Conservation (phyloP, 2,888 invertebrate species). For the Drosophila villosipedis region DNA sequence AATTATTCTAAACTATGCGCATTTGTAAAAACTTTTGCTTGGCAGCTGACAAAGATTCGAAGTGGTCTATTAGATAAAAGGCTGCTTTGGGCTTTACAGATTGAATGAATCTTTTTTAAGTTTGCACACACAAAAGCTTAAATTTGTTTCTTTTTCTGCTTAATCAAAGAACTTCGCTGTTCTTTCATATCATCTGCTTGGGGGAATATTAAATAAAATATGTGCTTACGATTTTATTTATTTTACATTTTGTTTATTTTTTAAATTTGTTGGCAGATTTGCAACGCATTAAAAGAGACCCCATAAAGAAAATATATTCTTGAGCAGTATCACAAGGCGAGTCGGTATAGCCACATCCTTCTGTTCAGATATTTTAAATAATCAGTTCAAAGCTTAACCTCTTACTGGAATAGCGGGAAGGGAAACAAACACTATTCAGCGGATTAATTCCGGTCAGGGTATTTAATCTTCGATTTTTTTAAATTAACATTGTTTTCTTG, state of each 20-base stretch:
- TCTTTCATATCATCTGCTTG: not conserved
- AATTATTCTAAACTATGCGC: conserved; percentile 73
- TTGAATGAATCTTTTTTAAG: conserved; percentile 7
- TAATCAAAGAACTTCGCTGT: not conserved
- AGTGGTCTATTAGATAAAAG: conserved; percentile 15
- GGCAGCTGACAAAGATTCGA: conserved; percentile 26
- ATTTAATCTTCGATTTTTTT: not conserved
- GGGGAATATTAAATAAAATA: not conserved
- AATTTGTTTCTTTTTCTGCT: not conserved
- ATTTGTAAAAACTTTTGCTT: conserved; percentile 37
- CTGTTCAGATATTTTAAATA: rapidly evolving
- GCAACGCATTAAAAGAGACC: not conserved
- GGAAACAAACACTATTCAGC: not conserved
- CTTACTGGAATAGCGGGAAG: not conserved
- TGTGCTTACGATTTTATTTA: not conserved
- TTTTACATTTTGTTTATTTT: not conserved
- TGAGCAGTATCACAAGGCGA: no score
- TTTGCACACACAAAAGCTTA: not conserved
- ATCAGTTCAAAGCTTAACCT: not conserved
- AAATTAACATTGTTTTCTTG: not conserved
- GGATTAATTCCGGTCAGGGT: not conserved
- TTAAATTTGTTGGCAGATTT: not conserved
- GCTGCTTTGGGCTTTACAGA: not conserved
- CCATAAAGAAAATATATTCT: not conserved
- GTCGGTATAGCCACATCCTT: not conserved